Evolutionary conservation across 2,888 invertebrate genomes (phyloP).

Genomic region (Leptopilina myrica): DNA sequence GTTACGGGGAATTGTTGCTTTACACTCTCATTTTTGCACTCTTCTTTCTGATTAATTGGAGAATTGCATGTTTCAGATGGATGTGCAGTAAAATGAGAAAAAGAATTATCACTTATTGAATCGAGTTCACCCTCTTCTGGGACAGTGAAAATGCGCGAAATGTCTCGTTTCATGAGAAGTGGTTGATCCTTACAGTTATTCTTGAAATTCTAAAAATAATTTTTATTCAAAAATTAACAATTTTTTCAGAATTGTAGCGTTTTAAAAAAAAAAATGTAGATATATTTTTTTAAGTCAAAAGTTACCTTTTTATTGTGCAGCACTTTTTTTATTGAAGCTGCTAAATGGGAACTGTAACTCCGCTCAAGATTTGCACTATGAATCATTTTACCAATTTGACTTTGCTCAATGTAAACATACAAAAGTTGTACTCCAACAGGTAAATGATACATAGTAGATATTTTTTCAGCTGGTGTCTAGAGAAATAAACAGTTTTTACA

Average conservation of each 20-base stretch:
- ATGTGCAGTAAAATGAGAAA: constrained; percentile 55
- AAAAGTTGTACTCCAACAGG: constrained; percentile 90
- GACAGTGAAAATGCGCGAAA: constrained; percentile 88
- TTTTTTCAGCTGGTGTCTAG: constrained; percentile 84
- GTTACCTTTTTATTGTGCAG: constrained; percentile 62
- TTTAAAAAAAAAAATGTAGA: too few relatives aligned
- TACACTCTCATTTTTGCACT: constrained; percentile 60
- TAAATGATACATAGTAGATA: constrained; percentile 83
- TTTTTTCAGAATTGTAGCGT: too few relatives aligned
- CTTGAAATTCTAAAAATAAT: constrained; percentile 76
- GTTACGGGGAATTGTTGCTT: constrained; percentile 80
- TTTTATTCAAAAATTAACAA: not conserved
- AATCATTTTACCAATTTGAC: constrained; percentile 76
- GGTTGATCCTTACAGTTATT: constrained; percentile 77
- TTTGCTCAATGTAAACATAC: constrained; percentile 84
- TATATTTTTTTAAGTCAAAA: too few relatives aligned
- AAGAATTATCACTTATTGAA: constrained; percentile 56
- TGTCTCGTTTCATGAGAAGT: constrained; percentile 85
- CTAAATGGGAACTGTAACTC: constrained; percentile 62
- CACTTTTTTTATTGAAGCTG: constrained; percentile 60
- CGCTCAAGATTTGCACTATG: constrained; percentile 67
- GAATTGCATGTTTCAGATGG: constrained; percentile 60
- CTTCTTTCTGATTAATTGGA: constrained; percentile 65
- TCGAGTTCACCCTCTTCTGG: constrained; percentile 84
- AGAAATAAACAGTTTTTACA: constrained; percentile 37